These are phyloP conservation scores for Dryobates pubescens DNA, from an alignment of 2,797 vertebrate species.

Conservation along the genomic window DNA sequence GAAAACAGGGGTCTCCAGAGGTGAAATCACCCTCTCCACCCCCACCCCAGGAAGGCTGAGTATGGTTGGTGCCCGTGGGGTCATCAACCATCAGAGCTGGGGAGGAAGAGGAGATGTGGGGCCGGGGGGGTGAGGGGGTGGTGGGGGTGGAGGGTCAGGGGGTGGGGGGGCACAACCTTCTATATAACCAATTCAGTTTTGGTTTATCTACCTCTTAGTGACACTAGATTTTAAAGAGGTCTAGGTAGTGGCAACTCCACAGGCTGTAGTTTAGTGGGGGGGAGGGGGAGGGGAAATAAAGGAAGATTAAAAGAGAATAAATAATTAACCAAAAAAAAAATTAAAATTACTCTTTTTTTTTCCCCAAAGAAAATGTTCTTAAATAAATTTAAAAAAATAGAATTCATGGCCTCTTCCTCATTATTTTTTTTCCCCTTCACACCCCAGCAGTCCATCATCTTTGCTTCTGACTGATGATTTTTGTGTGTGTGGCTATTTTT, in stretches of 20 bases:
- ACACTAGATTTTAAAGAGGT: constrained; percentile 74
- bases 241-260: constrained; percentile 90
- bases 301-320: neutral
- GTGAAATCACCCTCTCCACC: too few species aligned
- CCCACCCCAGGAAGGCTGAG: too few species aligned
- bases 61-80: too few species aligned
- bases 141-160: neutral
- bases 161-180: constrained; percentile 63
- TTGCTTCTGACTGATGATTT: neutral
- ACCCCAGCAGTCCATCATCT: constrained; percentile 37
- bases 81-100: too few species aligned
- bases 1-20: too few species aligned
- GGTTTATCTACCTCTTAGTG: constrained; percentile 97
- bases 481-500: neutral
- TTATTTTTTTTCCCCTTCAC: neutral
- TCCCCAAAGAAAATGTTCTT: constrained; percentile 71
- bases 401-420: neutral
- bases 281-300: constrained; percentile 43
- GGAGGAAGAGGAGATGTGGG: too few species aligned
- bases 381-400: neutral
- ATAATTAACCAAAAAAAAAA: constrained; percentile 52
- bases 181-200: constrained; percentile 79
- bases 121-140: too few species aligned
- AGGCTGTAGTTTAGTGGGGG: constrained; percentile 88
- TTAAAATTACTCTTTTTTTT: constrained; percentile 46